Conservation (phyloP, 1,140 invertebrate genomes). For the Nasonia vitripennis region DNA sequence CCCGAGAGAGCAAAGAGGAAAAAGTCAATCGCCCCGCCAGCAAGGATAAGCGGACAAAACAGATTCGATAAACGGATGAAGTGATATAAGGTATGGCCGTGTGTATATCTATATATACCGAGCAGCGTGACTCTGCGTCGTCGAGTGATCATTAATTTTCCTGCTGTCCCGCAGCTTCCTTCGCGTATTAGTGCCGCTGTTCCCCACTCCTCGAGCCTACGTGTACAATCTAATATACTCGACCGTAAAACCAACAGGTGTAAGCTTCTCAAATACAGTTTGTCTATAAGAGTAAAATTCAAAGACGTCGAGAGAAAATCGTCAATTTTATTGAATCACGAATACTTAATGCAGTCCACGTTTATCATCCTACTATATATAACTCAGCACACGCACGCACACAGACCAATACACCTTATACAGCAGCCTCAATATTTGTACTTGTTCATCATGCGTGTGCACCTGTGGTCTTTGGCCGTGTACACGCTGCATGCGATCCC, state of each 20-base stretch:
- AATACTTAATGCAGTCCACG: no score
- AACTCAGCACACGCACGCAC: no score
- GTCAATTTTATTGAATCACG: no score
- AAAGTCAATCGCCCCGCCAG: slow-evolving; percentile 5
- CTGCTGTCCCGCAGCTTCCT: neutral
- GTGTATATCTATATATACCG: neutral
- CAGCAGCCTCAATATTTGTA: neutral
- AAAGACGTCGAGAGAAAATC: no score
- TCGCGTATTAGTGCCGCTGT: neutral
- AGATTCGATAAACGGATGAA: slow-evolving; percentile 25
- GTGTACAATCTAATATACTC: neutral
- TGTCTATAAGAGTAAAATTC: no score
- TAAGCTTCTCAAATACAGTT: no score
- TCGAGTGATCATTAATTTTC: slow-evolving; percentile 34
- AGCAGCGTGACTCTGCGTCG: neutral
- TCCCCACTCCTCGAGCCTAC: neutral
- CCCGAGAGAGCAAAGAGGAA: neutral
- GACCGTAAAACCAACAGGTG: neutral
- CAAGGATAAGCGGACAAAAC: neutral
- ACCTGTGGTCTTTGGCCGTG: neutral
- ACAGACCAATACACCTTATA: neutral
- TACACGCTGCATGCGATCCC: neutral
- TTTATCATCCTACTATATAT: no score
- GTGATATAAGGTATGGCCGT: slow-evolving; percentile 4
- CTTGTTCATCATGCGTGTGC: neutral